Conservation (phyloP, 2,797 vertebrate genomes). For the Hippoglossus hippoglossus region DNA sequence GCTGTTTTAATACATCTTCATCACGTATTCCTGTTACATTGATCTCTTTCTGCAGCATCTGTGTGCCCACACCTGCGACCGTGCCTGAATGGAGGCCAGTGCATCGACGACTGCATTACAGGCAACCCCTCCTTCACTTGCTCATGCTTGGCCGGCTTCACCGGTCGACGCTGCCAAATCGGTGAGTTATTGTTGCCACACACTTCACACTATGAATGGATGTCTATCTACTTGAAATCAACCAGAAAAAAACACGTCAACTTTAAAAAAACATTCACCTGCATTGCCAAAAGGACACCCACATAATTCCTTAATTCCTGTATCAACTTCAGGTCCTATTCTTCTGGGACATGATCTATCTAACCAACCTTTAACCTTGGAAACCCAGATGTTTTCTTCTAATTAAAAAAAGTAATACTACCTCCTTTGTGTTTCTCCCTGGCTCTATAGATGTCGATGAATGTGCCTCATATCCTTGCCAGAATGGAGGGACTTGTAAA, state of each 20-base stretch:
- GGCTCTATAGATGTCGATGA: slow-evolving; percentile 89
- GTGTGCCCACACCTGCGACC: slow-evolving; percentile 94
- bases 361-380: slow-evolving; percentile 23
- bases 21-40: not conserved
- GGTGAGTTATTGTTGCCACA: slow-evolving; percentile 82
- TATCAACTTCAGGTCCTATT: slow-evolving; percentile 45
- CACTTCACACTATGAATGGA: slow-evolving; percentile 43
- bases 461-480: slow-evolving; percentile 92
- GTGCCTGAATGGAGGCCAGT: slow-evolving; percentile 93
- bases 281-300: slow-evolving; percentile 60
- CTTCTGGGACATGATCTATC: slow-evolving; percentile 45
- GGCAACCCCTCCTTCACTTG: slow-evolving; percentile 96
- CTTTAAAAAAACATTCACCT: slow-evolving; percentile 45
- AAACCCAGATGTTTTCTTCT: slow-evolving; percentile 43
- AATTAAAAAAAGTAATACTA: slow-evolving; percentile 61
- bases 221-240: slow-evolving; percentile 41
- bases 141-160: slow-evolving; percentile 95
- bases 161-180: slow-evolving; percentile 92
- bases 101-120: slow-evolving; percentile 96
- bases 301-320: slow-evolving; percentile 68
- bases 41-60: slow-evolving; percentile 82
- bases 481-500: slow-evolving; percentile 90
- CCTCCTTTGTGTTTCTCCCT: slow-evolving; percentile 51
- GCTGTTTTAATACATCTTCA: slow-evolving; percentile 2
- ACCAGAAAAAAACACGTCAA: slow-evolving; percentile 67